These are phyloP conservation scores for Girardia tigrina DNA, from an alignment of 2,888 invertebrate species.

Conservation along the genomic window DNA sequence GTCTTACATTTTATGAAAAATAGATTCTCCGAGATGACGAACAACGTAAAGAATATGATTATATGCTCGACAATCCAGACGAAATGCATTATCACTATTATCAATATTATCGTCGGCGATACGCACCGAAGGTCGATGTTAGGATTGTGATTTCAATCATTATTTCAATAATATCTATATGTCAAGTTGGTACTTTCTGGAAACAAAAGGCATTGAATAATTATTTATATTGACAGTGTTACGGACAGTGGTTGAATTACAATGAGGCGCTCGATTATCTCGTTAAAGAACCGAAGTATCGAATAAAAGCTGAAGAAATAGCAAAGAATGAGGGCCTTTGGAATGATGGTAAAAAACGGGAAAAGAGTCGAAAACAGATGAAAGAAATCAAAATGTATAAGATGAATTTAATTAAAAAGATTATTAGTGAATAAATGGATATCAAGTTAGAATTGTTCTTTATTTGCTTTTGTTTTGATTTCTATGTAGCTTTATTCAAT, in stretches of 20 bases:
- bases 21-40: conserved; percentile 77
- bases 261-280: conserved; percentile 74
- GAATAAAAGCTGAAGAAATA: conserved; percentile 57
- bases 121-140: conserved; percentile 79
- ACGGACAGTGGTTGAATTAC: conserved; percentile 54
- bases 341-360: conserved; percentile 48
- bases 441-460: conserved; percentile 54
- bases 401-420: conserved; percentile 64
- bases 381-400: conserved; percentile 60
- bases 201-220: no score
- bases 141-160: conserved; percentile 70
- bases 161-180: conserved; percentile 67
- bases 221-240: conserved; percentile 46
- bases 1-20: no score
- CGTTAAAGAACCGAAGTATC: conserved; percentile 71
- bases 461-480: not conserved
- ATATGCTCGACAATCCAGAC: conserved; percentile 83
- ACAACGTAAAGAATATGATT: conserved; percentile 72
- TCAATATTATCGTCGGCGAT: conserved; percentile 69
- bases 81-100: conserved; percentile 79
- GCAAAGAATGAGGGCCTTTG: conserved; percentile 56
- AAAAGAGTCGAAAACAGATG: conserved; percentile 37
- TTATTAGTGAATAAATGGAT: conserved; percentile 81
- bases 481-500: no score
- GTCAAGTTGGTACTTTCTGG: conserved; percentile 57